Conservation (phyloP, 2,113 vertebrate genomes). For the Oreochromis spilurus region DNA sequence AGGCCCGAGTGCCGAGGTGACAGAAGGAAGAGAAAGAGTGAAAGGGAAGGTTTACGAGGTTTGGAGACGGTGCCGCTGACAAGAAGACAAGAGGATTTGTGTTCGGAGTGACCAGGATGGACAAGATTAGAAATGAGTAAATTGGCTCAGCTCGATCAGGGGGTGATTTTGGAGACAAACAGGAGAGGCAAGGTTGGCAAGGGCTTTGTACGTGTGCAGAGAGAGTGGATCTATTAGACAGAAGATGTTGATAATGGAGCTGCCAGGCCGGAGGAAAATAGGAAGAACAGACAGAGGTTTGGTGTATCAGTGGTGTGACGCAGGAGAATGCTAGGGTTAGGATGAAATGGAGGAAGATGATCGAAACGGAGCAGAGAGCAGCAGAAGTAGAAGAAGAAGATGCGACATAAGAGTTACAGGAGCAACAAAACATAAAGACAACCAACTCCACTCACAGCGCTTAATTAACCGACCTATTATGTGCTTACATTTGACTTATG, state of each 20-base stretch:
- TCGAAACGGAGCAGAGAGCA: not conserved
- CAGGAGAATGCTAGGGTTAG: not conserved
- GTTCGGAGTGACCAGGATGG: fast-evolving
- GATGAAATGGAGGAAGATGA: not conserved
- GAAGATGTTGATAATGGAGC: not conserved
- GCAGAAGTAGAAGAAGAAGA: not conserved
- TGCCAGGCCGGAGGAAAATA: not conserved
- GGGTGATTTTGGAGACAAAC: not conserved
- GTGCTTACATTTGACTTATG: not conserved
- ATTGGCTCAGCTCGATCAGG: not conserved
- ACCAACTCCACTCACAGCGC: not conserved
- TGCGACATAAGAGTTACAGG: not conserved
- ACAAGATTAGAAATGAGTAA: not conserved
- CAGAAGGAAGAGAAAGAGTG: not conserved
- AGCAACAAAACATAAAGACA: not conserved
- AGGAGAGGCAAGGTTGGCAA: fast-evolving
- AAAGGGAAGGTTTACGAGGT: not conserved
- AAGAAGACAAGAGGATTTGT: not conserved
- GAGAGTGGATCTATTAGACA: not conserved
- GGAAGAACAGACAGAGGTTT: not conserved
- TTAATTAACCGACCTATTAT: not conserved
- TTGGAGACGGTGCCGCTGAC: not conserved
- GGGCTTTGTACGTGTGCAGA: not conserved
- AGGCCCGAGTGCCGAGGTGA: not conserved
- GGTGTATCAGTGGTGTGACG: not conserved